These are phyloP conservation scores for Chiridota heheva DNA, from an alignment of 35 echinoderm and acorn worm genomes.

Conservation along the genomic window DNA sequence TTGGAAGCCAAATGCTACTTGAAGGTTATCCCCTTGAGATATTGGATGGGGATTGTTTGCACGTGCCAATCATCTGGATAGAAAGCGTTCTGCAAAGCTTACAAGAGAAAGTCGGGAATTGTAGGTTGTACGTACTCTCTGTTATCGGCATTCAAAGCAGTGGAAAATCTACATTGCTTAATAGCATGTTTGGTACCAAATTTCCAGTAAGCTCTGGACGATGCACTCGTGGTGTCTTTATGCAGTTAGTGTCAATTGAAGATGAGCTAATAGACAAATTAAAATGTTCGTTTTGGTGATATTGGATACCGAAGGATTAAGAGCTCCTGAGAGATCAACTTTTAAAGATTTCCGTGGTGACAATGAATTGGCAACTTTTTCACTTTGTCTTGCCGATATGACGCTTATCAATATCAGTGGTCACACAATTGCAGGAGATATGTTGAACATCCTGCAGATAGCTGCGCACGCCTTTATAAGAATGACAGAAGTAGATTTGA, in stretches of 20 bases:
- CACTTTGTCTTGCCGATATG: slow-evolving; percentile 18
- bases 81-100: slow-evolving; percentile 12
- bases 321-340: slow-evolving; percentile 9
- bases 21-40: slow-evolving; percentile 25
- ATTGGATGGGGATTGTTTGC: slow-evolving; percentile 16
- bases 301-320: slow-evolving; percentile 26
- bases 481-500: slow-evolving; percentile 39
- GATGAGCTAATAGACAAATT: background rate
- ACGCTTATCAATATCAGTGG: slow-evolving; percentile 40
- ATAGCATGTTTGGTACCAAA: slow-evolving; percentile 28
- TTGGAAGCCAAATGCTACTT: background rate
- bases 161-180: slow-evolving; percentile 33
- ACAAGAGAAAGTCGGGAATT: background rate
- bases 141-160: slow-evolving; percentile 38
- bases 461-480: slow-evolving; percentile 36
- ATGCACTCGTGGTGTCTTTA: slow-evolving; percentile 30
- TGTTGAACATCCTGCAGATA: slow-evolving; percentile 32
- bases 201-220: slow-evolving; percentile 24
- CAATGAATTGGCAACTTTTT: slow-evolving; percentile 27
- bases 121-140: background rate
- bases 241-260: slow-evolving; percentile 8
- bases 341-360: slow-evolving; percentile 14
- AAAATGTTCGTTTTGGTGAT: background rate
- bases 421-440: slow-evolving; percentile 26
- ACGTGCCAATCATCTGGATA: slow-evolving; percentile 2